Percentiles rank a stretch among this genome's conserved stretches.
Conservation (phyloP, 2,797 vertebrate species). For the Avahi laniger region DNA sequence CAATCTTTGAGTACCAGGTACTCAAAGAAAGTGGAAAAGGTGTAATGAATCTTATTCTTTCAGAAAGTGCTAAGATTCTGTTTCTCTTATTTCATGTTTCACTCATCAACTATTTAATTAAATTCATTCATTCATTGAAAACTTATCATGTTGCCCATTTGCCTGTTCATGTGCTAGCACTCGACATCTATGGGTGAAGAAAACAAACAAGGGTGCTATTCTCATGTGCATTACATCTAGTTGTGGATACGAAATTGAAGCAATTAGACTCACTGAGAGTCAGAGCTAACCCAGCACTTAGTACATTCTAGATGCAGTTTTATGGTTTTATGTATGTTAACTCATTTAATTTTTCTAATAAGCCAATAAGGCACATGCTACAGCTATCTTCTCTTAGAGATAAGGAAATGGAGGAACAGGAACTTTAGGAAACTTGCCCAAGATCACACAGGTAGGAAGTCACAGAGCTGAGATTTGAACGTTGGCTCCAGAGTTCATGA, state of each 20-base stretch:
- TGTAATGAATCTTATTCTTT: neutral
- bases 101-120: neutral
- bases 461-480: neutral
- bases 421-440: neutral
- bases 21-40: neutral
- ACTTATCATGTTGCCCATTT: neutral
- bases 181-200: neutral
- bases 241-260: neutral
- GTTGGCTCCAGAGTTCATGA: neutral
- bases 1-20: neutral
- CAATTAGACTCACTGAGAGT: neutral
- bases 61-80: neutral
- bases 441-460: neutral
- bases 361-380: neutral
- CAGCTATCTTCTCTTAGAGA: neutral
- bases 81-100: neutral
- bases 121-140: neutral
- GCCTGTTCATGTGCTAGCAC: neutral
- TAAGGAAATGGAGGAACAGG: neutral
- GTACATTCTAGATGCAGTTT: neutral
- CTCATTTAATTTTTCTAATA: neutral
- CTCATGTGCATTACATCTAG: neutral
- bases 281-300: neutral
- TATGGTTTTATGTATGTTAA: neutral
- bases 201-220: neutral